Evolutionary conservation across 1,140 invertebrate species (phyloP).

Genomic region (Ceratitis capitata): DNA sequence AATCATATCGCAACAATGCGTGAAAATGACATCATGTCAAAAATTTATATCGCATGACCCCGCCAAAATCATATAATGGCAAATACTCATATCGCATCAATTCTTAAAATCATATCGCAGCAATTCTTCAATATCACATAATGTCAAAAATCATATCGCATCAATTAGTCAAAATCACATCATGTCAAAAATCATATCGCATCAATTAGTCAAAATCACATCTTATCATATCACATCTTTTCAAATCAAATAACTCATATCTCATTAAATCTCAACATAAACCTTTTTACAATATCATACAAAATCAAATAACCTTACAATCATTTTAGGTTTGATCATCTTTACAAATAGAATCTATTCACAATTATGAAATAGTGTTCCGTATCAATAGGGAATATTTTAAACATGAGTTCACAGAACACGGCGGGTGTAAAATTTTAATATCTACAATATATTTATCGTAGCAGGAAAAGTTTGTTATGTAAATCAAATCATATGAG

Average conservation of each 20-base stretch:
- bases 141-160: background rate
- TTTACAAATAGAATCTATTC: too few relatives aligned
- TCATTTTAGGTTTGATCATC: too few relatives aligned
- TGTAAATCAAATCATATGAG: too few relatives aligned
- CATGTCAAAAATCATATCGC: background rate
- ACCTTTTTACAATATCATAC: too few relatives aligned
- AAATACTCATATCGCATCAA: background rate
- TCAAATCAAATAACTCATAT: background rate
- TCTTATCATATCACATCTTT: background rate
- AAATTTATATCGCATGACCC: background rate
- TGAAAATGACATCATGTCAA: background rate
- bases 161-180: background rate
- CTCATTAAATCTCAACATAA: too few relatives aligned
- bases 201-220: background rate
- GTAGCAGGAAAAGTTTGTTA: too few relatives aligned
- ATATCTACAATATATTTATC: too few relatives aligned
- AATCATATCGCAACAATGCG: background rate
- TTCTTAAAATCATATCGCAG: background rate
- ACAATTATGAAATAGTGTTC: too few relatives aligned
- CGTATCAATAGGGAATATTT: too few relatives aligned
- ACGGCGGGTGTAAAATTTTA: too few relatives aligned
- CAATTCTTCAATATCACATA: background rate
- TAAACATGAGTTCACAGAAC: too few relatives aligned
- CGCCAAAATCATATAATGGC: background rate
- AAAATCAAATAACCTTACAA: too few relatives aligned